Evolutionary conservation across 2,797 vertebrate genomes (phyloP).

Genomic region (Clamator glandarius): DNA sequence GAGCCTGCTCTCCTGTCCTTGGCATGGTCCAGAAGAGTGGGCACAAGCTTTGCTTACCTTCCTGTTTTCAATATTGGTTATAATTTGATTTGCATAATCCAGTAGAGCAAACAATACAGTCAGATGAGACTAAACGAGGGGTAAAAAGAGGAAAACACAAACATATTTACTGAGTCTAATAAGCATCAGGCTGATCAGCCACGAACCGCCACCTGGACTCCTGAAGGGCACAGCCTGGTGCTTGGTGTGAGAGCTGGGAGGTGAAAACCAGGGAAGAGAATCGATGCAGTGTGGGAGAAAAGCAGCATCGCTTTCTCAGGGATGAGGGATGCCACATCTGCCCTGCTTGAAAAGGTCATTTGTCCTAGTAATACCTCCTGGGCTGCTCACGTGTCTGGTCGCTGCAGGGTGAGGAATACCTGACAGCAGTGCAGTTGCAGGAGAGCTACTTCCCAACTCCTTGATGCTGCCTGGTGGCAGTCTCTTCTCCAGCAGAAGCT

Average conservation of each 20-base stretch:
- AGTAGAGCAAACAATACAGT: conserved; percentile 16
- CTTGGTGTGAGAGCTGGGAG: background rate
- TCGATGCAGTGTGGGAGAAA: fast-evolving
- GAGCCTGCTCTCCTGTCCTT: background rate
- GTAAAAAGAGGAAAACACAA: conserved; percentile 2
- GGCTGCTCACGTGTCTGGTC: fast-evolving
- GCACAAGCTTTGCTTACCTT: background rate
- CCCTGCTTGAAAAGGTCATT: background rate
- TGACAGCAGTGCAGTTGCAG: fast-evolving
- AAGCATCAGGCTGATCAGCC: background rate
- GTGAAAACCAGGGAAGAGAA: background rate
- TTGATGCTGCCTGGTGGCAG: background rate
- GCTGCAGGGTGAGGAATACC: background rate
- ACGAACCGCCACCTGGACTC: background rate
- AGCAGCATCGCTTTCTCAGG: background rate
- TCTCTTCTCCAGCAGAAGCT: background rate
- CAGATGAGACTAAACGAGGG: background rate
- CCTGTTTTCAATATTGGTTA: background rate
- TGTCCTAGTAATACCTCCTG: background rate
- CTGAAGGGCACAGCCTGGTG: conserved; percentile 9
- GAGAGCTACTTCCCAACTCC: background rate
- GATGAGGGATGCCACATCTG: background rate
- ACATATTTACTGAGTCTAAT: background rate
- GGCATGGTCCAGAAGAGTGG: background rate
- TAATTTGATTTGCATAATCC: conserved; percentile 47